These are phyloP conservation scores for Synaphobranchus kaupii DNA, from an alignment of 2,797 vertebrate genomes.

Conservation along the genomic window DNA sequence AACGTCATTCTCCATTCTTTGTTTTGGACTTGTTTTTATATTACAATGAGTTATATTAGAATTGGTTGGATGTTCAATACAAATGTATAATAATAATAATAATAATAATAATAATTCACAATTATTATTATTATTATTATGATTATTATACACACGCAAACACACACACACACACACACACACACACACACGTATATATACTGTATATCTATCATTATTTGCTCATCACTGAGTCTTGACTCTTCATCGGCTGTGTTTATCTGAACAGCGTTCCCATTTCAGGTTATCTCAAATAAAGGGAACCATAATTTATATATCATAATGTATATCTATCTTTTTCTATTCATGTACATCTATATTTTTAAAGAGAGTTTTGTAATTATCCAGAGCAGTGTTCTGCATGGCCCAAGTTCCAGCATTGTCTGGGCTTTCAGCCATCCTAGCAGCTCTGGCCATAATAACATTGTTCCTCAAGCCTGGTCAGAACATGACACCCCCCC, in stretches of 20 bases:
- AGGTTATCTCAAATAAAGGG: too few relatives aligned
- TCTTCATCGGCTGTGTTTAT: neutral
- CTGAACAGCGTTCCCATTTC: neutral
- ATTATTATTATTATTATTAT: neutral
- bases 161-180: neutral
- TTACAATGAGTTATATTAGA: neutral
- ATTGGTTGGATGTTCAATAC: neutral
- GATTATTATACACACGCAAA: neutral
- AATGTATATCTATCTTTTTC: too few relatives aligned
- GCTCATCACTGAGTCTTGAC: too few relatives aligned
- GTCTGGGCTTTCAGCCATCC: constrained; percentile 24
- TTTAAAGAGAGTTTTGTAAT: too few relatives aligned
- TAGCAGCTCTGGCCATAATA: constrained; percentile 13
- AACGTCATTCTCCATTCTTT: neutral
- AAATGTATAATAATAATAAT: neutral
- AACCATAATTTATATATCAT: too few relatives aligned
- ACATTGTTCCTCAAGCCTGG: constrained; percentile 12
- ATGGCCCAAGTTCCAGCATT: neutral
- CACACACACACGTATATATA: neutral
- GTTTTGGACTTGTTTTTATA: too few relatives aligned
- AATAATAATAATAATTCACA: neutral
- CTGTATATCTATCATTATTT: too few relatives aligned
- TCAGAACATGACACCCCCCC: neutral
- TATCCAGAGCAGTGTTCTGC: neutral
- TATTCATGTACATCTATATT: too few relatives aligned